Base-by-base conservation (phyloP, 2,113 vertebrate genomes). In the Tricholaema leucomelas region DNA sequence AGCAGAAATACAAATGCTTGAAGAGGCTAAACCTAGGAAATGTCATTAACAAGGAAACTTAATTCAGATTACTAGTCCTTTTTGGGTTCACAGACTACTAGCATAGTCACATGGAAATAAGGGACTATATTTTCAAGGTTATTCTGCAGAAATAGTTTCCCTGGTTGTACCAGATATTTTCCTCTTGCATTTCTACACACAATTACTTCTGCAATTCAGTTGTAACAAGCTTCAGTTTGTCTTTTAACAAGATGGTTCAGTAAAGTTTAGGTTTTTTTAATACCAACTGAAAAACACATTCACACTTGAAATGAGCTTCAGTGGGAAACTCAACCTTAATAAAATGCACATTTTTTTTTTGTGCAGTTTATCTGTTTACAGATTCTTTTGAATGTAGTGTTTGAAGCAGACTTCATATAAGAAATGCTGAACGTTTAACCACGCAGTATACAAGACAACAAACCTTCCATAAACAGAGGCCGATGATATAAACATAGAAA, bases 11-110 rank as follows among this genome's bases (percentile, higher is more conserved):
- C 4, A 89, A 79, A 33, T 59, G 15, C 13, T 35, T 0, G 1
- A 11, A n/a, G 9, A 82, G 13, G 10, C 13, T 61, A 31, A 82
- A 85, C 35, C 7, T 12, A 11, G 59, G 17, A 90, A 85, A 71
- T 23, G 12, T 2, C 21, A 52, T 40, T 2, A 46, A 50, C 0
- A 40, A 38, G 12, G 58, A 33, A 44, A n/a, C 8, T 12, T 12
- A 67, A 60, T 40, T 8, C 28, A 27, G 17, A 19, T 86, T 77
- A 35, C 21, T 35, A 8, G 10, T 27, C 1, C 11, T n/a, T 60
- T 70, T 65, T 55, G 15, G 73, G 56, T n/a, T 65, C 31, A 27
- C 9, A 65, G 13, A 40, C 20, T 56, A 17, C 18, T 56, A 9
- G 19, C 28, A 7, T 9, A 56, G 28, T 42, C 23, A 61, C 8